These are phyloP conservation scores for Hiodon tergisus DNA, from an alignment of 2,113 vertebrate species.

Conservation along the genomic window DNA sequence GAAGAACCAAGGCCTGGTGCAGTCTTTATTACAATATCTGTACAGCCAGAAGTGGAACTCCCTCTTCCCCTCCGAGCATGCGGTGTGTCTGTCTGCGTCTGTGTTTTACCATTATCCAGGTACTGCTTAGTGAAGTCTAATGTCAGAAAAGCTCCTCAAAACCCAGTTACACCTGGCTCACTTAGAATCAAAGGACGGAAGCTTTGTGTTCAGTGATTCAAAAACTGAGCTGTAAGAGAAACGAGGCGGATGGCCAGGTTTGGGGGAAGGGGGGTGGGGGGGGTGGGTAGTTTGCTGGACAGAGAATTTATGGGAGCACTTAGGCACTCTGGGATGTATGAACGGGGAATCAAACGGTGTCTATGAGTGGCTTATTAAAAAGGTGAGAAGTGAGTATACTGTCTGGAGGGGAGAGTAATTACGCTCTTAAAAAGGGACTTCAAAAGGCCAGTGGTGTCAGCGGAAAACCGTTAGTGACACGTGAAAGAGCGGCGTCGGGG, in stretches of 20 bases:
- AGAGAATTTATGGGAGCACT: constrained; percentile 60
- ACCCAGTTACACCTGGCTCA: constrained; percentile 54
- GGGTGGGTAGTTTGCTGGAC: constrained; percentile 50
- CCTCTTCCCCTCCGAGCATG: too few species aligned
- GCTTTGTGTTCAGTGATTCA: constrained; percentile 49
- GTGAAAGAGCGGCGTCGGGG: constrained; percentile 33
- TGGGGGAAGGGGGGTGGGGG: not conserved
- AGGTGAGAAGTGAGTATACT: constrained; percentile 72
- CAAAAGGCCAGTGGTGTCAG: constrained; percentile 61
- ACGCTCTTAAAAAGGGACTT: constrained; percentile 66
- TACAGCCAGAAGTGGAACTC: too few species aligned
- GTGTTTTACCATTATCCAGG: too few species aligned
- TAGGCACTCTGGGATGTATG: constrained; percentile 36
- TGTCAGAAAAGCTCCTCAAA: constrained; percentile 35
- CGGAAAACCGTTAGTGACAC: constrained; percentile 49
- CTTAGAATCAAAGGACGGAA: constrained; percentile 59
- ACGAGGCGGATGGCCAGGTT: constrained; percentile 18
- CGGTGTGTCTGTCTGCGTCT: too few species aligned
- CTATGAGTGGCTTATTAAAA: constrained; percentile 67
- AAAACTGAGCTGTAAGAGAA: constrained; percentile 17
- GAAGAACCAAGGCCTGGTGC: not conserved
- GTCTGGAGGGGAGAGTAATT: constrained; percentile 65
- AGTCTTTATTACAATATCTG: too few species aligned
- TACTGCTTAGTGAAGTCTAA: too few species aligned
- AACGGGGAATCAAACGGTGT: constrained; percentile 44